Conservation (phyloP, 30 jellyfish, hydroid and myxozoan genomes). For the Hydra vulgaris region DNA sequence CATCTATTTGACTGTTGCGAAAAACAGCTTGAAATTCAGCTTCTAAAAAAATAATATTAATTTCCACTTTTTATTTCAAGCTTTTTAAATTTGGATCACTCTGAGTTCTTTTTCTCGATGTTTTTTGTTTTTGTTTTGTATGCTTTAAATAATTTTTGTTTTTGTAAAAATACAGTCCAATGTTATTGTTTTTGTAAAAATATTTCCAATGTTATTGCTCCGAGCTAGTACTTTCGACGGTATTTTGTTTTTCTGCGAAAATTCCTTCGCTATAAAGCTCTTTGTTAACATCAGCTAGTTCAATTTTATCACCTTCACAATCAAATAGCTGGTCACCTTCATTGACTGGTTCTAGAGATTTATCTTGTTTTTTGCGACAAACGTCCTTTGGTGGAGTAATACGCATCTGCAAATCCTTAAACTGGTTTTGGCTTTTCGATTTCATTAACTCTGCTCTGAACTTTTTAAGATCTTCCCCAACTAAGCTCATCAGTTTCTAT, state of each 20-base stretch:
- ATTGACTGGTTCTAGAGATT: background rate
- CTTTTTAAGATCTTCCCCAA: slow-evolving; percentile 27
- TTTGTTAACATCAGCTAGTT: background rate
- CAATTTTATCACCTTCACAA: slow-evolving; percentile 6
- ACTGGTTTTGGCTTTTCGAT: slow-evolving; percentile 10
- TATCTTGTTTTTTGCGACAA: background rate
- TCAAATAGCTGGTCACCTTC: slow-evolving; percentile 13
- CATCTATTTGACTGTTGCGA: background rate
- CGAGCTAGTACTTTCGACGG: too few species aligned
- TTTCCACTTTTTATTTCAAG: too few species aligned
- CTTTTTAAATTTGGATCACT: too few species aligned
- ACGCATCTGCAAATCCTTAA: background rate
- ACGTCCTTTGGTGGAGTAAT: slow-evolving; percentile 31
- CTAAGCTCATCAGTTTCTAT: slow-evolving; percentile 15
- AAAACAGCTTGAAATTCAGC: background rate
- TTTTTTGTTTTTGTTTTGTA: too few species aligned
- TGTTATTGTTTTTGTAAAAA: too few species aligned
- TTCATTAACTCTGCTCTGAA: slow-evolving; percentile 23
- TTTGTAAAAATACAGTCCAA: too few species aligned
- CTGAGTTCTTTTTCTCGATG: too few species aligned
- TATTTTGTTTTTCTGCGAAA: background rate
- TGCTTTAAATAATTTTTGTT: too few species aligned
- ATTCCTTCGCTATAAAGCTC: background rate
- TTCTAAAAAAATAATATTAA: background rate
- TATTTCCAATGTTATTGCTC: too few species aligned